These are phyloP conservation scores for Isichthys henryi DNA, from an alignment of 2,113 vertebrate species.

Conservation along the genomic window DNA sequence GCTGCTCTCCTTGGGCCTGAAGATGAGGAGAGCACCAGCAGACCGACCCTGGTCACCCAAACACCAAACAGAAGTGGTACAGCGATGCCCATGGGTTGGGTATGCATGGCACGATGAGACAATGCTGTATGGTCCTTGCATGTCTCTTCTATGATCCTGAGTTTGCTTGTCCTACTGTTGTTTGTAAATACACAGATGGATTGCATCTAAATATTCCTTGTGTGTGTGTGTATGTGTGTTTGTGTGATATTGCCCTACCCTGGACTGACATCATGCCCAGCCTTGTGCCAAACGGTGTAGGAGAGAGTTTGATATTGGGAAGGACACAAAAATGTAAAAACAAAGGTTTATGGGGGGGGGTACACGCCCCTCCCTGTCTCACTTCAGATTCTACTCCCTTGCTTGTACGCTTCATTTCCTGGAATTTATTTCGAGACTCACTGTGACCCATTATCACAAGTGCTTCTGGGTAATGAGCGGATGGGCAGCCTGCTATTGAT, in stretches of 20 bases:
- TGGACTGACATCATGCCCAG: not conserved
- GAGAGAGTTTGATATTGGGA: not conserved
- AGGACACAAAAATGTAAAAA: not conserved
- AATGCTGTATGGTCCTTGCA: not conserved
- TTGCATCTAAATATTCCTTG: not conserved
- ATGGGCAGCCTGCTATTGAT: not conserved
- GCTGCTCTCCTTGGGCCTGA: conserved; percentile 39
- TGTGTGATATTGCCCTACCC: not conserved
- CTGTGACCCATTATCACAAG: not conserved
- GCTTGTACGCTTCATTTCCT: not conserved
- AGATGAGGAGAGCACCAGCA: conserved; percentile 46
- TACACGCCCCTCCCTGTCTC: not conserved
- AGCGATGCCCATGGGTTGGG: not conserved
- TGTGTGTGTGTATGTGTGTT: not conserved
- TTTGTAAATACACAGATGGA: not conserved
- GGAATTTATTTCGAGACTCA: not conserved
- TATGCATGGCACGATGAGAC: not conserved
- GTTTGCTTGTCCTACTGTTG: not conserved
- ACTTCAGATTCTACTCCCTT: not conserved
- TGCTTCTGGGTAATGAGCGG: not conserved
- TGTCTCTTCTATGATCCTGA: not conserved
- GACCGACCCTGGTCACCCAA: conserved; percentile 17
- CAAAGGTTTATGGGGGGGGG: not conserved
- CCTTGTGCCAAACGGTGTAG: not conserved
- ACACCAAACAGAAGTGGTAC: too few species aligned